A percentile compares a stretch with the other conserved stretches of the same genome.
Evolutionary conservation across 2,797 vertebrate species (phyloP).

Genomic region (Siniperca scherzeri): DNA sequence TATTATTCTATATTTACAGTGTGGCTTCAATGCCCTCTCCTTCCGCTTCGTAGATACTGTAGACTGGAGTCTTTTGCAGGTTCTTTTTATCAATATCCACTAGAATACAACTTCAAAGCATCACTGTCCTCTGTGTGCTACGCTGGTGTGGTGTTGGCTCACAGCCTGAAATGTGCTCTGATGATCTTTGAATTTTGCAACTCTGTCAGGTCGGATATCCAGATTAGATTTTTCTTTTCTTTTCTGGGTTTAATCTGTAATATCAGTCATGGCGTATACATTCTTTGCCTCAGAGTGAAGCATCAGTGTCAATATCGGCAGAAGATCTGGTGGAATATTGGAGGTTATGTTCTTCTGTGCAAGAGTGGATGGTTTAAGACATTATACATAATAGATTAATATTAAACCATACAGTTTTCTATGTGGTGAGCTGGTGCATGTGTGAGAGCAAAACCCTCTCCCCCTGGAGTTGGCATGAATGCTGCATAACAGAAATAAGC

Average conservation of each 20-base stretch:
- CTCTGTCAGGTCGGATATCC: constrained; percentile 51
- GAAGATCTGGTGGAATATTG: constrained; percentile 15
- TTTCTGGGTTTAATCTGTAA: constrained; percentile 15
- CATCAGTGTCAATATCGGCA: constrained; percentile 19
- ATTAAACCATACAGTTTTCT: constrained; percentile 16
- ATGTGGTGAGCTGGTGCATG: constrained; percentile 18
- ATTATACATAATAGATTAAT: constrained; percentile 19
- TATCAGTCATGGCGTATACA: not conserved
- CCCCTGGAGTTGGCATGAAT: constrained; percentile 39
- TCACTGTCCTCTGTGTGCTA: constrained; percentile 67
- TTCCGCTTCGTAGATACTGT: constrained; percentile 78
- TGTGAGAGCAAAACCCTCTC: constrained; percentile 19
- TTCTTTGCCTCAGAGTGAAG: constrained; percentile 8
- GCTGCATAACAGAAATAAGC: constrained; percentile 41
- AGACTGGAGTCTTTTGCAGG: constrained; percentile 73
- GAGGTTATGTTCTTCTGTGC: constrained; percentile 4
- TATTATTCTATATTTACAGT: constrained; percentile 80
- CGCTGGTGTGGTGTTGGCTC: constrained; percentile 66
- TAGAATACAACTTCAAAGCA: constrained; percentile 68
- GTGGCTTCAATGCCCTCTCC: constrained; percentile 80
- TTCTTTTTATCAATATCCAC: constrained; percentile 73
- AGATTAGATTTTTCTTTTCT: not conserved
- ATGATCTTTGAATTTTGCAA: constrained; percentile 67
- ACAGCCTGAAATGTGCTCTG: constrained; percentile 58
- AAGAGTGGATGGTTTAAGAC: constrained; percentile 10